A percentile compares a stretch with the other conserved stretches of the same genome.
These are phyloP conservation scores for Spea hammondii DNA, from an alignment of 2,797 vertebrate species.

Conservation along the genomic window DNA sequence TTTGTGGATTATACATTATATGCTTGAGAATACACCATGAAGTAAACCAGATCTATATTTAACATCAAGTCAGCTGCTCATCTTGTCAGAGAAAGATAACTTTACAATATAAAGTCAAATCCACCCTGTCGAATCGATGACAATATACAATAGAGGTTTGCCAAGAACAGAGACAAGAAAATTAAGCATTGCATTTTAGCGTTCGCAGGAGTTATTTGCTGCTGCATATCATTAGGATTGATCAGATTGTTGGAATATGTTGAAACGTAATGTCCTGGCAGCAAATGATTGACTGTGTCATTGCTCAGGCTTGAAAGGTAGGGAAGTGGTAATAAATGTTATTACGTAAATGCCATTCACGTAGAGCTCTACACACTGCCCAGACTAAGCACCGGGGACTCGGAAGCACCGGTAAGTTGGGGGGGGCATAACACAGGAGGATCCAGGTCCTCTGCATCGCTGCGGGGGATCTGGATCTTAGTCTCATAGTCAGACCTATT, in stretches of 20 bases:
- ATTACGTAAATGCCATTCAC: no score
- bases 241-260: conserved; percentile 14
- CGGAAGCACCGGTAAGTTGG: no score
- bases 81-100: conserved; percentile 11
- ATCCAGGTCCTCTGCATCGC: no score
- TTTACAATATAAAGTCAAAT: conserved; percentile 2
- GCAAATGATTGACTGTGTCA: conserved; percentile 16
- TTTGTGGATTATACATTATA: background rate
- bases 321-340: background rate
- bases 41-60: background rate
- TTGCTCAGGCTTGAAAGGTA: conserved; percentile 5
- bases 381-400: no score
- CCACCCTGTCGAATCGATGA: conserved; percentile 16
- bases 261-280: conserved; percentile 6
- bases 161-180: conserved; percentile 21
- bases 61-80: background rate
- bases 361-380: no score
- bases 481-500: no score
- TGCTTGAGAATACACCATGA: conserved; percentile 13
- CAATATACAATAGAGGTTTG: background rate
- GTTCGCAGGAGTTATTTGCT: conserved; percentile 8
- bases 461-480: no score
- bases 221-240: conserved; percentile 10
- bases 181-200: conserved; percentile 2
- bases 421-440: no score